Conservation (phyloP, 2,113 vertebrate genomes). For the Clinocottus analis region DNA sequence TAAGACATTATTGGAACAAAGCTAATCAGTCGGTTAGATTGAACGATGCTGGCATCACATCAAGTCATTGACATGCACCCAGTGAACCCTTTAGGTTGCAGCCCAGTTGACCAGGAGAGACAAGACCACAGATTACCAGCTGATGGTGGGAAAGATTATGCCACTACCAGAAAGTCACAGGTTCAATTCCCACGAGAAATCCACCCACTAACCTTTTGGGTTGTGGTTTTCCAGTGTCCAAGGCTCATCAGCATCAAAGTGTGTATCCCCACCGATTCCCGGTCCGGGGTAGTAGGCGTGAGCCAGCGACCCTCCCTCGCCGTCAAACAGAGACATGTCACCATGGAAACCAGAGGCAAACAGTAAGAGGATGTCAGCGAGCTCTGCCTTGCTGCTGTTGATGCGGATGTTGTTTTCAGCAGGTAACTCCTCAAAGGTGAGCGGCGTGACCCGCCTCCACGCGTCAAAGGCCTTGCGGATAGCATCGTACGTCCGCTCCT, state of each 20-base stretch:
- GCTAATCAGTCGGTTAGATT: neutral
- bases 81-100: neutral
- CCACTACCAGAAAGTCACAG: neutral
- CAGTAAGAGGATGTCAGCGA: slow-evolving; percentile 91
- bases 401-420: slow-evolving; percentile 81
- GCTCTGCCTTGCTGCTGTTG: slow-evolving; percentile 85
- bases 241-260: slow-evolving; percentile 95
- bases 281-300: slow-evolving; percentile 96
- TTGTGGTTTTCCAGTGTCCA: slow-evolving; percentile 92
- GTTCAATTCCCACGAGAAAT: neutral
- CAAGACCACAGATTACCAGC: neutral
- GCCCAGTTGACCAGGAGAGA: neutral
- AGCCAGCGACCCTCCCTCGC: slow-evolving; percentile 93
- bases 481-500: slow-evolving; percentile 80
- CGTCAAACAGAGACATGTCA: slow-evolving; percentile 97
- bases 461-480: slow-evolving; percentile 89
- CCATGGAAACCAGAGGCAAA: slow-evolving; percentile 97
- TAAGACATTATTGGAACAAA: neutral
- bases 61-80: neutral
- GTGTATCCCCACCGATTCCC: slow-evolving; percentile 93
- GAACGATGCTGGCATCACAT: neutral
- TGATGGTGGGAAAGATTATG: neutral
- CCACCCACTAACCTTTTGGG: slow-evolving; percentile 83
- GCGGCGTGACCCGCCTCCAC: slow-evolving; percentile 90
- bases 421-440: slow-evolving; percentile 90